phyloP scores from a whole-genome alignment of 2,113 vertebrate genomes.

The Myrmophylax atrothorax region DNA sequence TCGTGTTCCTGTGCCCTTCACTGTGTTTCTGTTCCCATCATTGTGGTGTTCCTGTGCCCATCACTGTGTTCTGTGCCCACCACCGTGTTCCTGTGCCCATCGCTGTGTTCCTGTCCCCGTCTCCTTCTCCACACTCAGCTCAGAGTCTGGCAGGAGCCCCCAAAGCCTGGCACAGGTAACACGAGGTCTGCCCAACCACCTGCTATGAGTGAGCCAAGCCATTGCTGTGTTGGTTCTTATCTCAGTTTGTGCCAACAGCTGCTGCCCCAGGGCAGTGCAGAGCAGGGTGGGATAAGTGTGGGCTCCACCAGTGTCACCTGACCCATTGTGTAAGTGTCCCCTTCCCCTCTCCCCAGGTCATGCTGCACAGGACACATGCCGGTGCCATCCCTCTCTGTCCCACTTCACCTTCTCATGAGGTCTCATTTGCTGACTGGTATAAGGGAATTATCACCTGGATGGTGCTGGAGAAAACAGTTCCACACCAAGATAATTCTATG shows the following conservation, averaged over 20 bases:
- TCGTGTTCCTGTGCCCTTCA: neutral
- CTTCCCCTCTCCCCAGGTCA: neutral
- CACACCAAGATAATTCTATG: neutral
- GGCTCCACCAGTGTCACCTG: neutral
- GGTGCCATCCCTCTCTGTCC: neutral
- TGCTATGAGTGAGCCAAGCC: neutral
- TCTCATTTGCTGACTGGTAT: neutral
- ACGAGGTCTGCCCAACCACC: neutral
- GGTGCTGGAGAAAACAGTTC: neutral
- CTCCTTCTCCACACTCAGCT: neutral
- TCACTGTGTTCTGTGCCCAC: no score
- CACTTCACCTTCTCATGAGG: rapidly evolving
- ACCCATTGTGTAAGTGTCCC: rapidly evolving
- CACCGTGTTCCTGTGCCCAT: no score
- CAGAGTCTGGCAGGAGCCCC: neutral
- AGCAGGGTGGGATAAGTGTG: neutral
- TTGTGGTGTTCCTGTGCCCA: no score
- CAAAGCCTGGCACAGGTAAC: neutral
- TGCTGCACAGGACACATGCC: rapidly evolving
- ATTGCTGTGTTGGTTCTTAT: neutral
- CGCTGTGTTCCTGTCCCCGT: neutral
- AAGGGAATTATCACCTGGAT: neutral
- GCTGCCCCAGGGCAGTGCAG: neutral
- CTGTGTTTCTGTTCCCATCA: neutral
- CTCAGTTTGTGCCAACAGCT: neutral